A percentile compares a stretch with the other conserved stretches of the same genome.
Evolutionary conservation across 2,797 vertebrate genomes (phyloP).

Genomic region (Buceros bicornis): DNA sequence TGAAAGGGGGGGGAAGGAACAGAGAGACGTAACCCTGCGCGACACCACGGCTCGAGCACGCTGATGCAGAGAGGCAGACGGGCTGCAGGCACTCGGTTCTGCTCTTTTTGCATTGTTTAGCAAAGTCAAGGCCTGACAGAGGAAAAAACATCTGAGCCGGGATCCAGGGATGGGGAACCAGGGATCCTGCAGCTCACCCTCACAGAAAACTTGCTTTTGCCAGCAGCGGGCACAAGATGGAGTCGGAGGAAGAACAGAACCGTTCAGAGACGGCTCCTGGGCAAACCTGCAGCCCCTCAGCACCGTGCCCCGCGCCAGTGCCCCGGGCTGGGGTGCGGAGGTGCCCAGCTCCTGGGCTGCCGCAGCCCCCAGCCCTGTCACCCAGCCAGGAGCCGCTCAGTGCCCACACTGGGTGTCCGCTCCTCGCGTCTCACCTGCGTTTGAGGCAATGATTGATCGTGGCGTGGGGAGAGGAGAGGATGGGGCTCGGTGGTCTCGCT

Average conservation of each 20-base stretch:
- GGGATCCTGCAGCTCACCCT: background rate
- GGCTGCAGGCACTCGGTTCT: background rate
- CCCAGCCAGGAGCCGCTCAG: background rate
- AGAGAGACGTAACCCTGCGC: background rate
- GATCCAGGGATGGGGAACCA: fast-evolving
- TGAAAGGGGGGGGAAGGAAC: background rate
- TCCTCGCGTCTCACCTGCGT: fast-evolving
- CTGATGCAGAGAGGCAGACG: background rate
- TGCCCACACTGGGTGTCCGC: background rate
- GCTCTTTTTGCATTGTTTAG: background rate
- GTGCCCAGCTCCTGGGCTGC: background rate
- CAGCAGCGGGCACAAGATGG: constrained; percentile 7
- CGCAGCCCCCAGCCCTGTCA: background rate
- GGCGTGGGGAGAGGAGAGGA: fast-evolving
- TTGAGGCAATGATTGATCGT: fast-evolving
- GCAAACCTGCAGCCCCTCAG: fast-evolving
- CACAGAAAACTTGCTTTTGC: background rate
- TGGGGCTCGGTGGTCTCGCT: fast-evolving
- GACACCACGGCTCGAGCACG: fast-evolving
- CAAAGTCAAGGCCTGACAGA: background rate
- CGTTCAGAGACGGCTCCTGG: fast-evolving
- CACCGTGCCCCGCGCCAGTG: fast-evolving
- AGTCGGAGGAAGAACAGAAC: background rate
- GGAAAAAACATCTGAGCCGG: fast-evolving
- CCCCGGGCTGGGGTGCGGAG: background rate